These are phyloP conservation scores for Drosophila prolongata DNA, from an alignment of 2,888 invertebrate species.

Conservation along the genomic window DNA sequence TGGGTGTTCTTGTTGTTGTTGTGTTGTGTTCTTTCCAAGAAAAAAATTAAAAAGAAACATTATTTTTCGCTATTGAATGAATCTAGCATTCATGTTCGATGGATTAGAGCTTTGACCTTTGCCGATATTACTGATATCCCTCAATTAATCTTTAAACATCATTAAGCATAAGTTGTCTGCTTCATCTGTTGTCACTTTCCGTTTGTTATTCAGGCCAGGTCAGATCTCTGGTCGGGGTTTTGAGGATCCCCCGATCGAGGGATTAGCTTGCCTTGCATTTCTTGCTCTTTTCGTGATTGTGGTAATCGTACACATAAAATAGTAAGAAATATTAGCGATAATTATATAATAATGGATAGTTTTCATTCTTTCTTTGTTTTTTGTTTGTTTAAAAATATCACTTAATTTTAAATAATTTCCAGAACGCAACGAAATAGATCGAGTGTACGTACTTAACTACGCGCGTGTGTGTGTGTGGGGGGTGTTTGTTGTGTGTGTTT, in stretches of 20 bases:
- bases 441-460: slow-evolving; percentile 46
- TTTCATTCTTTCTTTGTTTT: slow-evolving; percentile 35
- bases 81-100: slow-evolving; percentile 44
- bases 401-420: slow-evolving; percentile 81
- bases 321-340: slow-evolving; percentile 72
- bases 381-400: slow-evolving; percentile 74
- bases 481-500: slow-evolving; percentile 12
- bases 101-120: slow-evolving; percentile 40
- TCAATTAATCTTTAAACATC: slow-evolving; percentile 3
- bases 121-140: slow-evolving; percentile 12
- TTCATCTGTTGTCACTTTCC: slow-evolving; percentile 22
- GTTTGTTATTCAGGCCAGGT: slow-evolving; percentile 23
- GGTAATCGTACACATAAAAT: slow-evolving; percentile 70
- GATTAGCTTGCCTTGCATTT: slow-evolving; percentile 48
- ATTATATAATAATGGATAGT: slow-evolving; percentile 76
- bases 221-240: slow-evolving; percentile 3
- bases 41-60: slow-evolving; percentile 51
- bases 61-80: slow-evolving; percentile 41
- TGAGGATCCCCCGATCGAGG: slow-evolving; percentile 8
- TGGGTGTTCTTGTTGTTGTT: slow-evolving; percentile 59
- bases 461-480: slow-evolving; percentile 24
- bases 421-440: slow-evolving; percentile 77
- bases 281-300: slow-evolving; percentile 65
- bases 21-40: slow-evolving; percentile 58
- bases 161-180: slow-evolving; percentile 2